Percentiles rank a stretch among this genome's conserved stretches.
phyloP scores from a whole-genome alignment of 2,113 vertebrate species.

The Nothobranchius furzeri region DNA sequence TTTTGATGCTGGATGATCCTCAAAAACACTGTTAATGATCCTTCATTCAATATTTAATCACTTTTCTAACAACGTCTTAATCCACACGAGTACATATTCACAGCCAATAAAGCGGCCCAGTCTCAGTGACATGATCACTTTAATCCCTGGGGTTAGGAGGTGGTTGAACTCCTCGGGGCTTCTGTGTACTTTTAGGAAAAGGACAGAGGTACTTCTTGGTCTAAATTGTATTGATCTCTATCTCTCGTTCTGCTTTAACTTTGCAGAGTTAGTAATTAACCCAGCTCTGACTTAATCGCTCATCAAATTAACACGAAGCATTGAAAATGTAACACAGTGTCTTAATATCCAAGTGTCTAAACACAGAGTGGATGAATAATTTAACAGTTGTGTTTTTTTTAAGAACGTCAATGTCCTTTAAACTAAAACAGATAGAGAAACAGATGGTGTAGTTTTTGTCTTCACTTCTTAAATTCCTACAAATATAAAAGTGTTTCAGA shows the following conservation, averaged over 20 bases:
- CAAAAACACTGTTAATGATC: no score
- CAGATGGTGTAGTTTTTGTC: no score
- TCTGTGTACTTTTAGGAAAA: slow-evolving; percentile 40
- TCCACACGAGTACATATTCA: no score
- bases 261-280: slow-evolving; percentile 73
- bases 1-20: no score
- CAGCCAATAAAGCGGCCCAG: neutral
- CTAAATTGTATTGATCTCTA: slow-evolving; percentile 63
- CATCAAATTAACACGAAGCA: slow-evolving; percentile 59
- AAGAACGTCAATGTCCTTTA: neutral
- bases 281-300: slow-evolving; percentile 70
- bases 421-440: neutral
- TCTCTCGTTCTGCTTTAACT: slow-evolving; percentile 70
- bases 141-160: slow-evolving; percentile 33
- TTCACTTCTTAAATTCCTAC: neutral
- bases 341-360: slow-evolving; percentile 41
- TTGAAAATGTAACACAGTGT: slow-evolving; percentile 30
- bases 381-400: neutral
- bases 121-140: slow-evolving; percentile 44
- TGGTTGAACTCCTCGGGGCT: slow-evolving; percentile 44
- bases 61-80: neutral
- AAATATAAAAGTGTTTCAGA: neutral
- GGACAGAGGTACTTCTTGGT: slow-evolving; percentile 41
- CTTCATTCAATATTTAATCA: neutral
- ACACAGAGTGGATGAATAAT: slow-evolving; percentile 9